These are phyloP conservation scores for Invenusta paracnida DNA, from an alignment of 2,888 invertebrate species.

Conservation along the genomic window DNA sequence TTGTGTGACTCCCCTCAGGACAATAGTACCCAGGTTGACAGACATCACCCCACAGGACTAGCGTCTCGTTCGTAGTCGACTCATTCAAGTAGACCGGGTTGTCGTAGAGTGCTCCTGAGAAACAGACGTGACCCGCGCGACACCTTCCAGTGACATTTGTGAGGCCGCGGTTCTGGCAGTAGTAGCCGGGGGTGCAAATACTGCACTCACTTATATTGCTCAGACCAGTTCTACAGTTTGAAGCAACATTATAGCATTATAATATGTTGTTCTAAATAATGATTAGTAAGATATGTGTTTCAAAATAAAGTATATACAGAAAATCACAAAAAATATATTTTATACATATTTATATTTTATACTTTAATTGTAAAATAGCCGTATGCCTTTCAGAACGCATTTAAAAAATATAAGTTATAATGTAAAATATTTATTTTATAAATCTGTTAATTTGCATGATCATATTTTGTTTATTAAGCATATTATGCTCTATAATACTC, in stretches of 20 bases:
- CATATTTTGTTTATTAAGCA: too few relatives aligned
- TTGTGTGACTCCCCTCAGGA: conserved; percentile 52
- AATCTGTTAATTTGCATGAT: too few relatives aligned
- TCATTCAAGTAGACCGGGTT: conserved; percentile 57
- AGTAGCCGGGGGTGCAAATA: conserved; percentile 53
- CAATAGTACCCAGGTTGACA: conserved; percentile 56
- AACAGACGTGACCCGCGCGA: conserved; percentile 57
- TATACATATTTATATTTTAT: too few relatives aligned
- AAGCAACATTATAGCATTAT: not conserved
- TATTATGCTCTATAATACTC: too few relatives aligned
- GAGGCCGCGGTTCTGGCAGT: conserved; percentile 54
- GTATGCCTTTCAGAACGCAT: too few relatives aligned
- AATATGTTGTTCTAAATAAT: too few relatives aligned
- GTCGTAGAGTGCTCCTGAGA: conserved; percentile 49
- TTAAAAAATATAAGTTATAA: too few relatives aligned
- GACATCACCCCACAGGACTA: conserved; percentile 54
- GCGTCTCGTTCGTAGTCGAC: conserved; percentile 51
- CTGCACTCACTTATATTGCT: conserved; percentile 52
- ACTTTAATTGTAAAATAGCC: too few relatives aligned
- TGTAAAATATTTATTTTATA: too few relatives aligned
- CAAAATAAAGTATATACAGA: too few relatives aligned
- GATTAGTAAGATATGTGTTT: too few relatives aligned
- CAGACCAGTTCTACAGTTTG: conserved; percentile 42
- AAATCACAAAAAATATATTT: too few relatives aligned
- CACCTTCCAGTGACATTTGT: conserved; percentile 52